phyloP scores from a whole-genome alignment of 2,797 vertebrate species.

The Crypturellus tataupa region DNA sequence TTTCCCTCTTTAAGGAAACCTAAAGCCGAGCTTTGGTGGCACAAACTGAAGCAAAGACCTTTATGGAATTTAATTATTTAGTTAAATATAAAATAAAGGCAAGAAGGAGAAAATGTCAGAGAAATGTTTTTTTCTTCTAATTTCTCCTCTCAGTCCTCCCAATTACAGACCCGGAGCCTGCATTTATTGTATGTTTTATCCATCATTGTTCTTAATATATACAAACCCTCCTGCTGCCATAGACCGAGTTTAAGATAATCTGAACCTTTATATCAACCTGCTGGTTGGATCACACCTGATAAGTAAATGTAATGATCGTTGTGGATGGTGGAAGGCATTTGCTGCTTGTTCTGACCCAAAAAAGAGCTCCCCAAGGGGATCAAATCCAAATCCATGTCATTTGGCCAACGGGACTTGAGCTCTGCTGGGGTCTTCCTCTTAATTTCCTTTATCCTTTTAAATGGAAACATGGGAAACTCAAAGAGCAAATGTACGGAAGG shows the following conservation, averaged over 20 bases:
- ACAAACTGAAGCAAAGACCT: background rate
- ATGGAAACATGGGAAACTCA: background rate
- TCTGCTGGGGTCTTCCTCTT: background rate
- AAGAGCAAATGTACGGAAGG: background rate
- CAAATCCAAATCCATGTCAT: background rate
- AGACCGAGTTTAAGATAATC: background rate
- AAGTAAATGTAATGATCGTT: background rate
- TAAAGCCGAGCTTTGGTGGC: background rate
- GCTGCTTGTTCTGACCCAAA: background rate
- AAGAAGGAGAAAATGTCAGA: no score
- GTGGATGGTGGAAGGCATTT: no score
- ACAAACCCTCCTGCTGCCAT: background rate
- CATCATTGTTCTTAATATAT: background rate
- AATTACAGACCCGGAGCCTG: background rate
- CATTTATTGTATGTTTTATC: background rate
- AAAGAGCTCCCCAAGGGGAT: background rate
- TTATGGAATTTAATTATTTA: no score
- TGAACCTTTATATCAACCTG: background rate
- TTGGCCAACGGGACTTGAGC: background rate
- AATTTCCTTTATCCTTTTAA: background rate
- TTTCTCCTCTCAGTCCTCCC: slow-evolving; percentile 31
- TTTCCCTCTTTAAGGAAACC: background rate
- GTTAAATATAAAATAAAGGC: no score
- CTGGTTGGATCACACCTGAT: background rate
- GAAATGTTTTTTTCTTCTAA: background rate